Evolutionary conservation across 2,113 vertebrate genomes (phyloP).

Genomic region (Strix uralensis): DNA sequence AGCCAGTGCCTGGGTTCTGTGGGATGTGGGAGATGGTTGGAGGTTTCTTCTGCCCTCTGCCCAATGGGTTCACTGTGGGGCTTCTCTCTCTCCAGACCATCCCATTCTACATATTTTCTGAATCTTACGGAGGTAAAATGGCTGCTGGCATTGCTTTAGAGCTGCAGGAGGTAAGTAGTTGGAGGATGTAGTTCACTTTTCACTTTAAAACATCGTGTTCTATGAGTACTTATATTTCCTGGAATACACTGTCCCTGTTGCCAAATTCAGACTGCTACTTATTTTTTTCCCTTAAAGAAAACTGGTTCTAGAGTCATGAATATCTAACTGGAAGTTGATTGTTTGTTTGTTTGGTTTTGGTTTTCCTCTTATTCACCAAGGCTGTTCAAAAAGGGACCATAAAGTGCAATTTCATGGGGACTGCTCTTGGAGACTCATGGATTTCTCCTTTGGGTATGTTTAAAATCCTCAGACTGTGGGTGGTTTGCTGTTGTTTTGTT

Average conservation of each 20-base stretch:
- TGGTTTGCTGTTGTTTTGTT: background rate
- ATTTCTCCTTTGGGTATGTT: constrained; percentile 92
- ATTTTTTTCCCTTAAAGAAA: background rate
- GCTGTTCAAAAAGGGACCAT: constrained; percentile 78
- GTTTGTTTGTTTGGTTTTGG: background rate
- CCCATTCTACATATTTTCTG: constrained; percentile 97
- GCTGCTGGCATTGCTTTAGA: constrained; percentile 86
- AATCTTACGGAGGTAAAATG: constrained; percentile 98
- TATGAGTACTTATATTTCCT: background rate
- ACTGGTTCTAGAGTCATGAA: background rate
- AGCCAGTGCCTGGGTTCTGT: background rate
- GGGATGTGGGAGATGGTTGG: background rate
- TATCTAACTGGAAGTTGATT: background rate
- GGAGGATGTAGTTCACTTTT: background rate
- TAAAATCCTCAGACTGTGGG: background rate
- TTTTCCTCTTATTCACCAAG: constrained; percentile 58
- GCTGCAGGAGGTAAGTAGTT: constrained; percentile 79
- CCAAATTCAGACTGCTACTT: background rate
- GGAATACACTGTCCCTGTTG: background rate
- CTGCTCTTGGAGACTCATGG: constrained; percentile 95
- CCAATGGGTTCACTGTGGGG: background rate
- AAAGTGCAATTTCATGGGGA: constrained; percentile 89
- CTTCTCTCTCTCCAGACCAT: constrained; percentile 72
- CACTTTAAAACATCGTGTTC: background rate
- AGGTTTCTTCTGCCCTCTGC: background rate